These are phyloP conservation scores for Zonotrichia leucophrys DNA, from an alignment of 2,113 vertebrate species.

Conservation along the genomic window DNA sequence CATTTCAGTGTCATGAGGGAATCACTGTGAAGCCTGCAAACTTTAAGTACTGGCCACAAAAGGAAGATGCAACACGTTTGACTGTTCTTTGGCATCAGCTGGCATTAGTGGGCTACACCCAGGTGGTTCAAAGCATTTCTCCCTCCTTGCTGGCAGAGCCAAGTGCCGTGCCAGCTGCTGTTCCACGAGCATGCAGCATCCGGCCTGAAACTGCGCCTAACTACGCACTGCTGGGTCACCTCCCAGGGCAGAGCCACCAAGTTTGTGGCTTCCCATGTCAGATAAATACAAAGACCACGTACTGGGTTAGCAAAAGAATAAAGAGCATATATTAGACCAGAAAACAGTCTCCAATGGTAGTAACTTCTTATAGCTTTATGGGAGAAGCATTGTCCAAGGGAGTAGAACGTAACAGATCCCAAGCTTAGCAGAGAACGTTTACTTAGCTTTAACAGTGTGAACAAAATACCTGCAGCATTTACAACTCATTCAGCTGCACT, in stretches of 20 bases:
- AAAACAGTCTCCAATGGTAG: not conserved
- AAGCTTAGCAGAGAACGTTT: not conserved
- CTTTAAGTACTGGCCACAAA: not conserved
- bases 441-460: not conserved
- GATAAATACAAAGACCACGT: not conserved
- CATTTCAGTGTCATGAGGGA: not conserved
- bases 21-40: not conserved
- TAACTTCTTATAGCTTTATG: not conserved
- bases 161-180: accelerated
- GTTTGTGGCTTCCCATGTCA: not conserved
- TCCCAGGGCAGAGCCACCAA: not conserved
- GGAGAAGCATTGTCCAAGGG: not conserved
- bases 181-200: accelerated
- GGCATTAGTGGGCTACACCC: not conserved
- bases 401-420: not conserved
- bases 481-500: not conserved
- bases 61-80: not conserved
- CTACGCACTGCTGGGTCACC: accelerated
- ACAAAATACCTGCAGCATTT: not conserved
- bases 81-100: not conserved
- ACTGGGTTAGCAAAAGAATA: not conserved
- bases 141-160: accelerated
- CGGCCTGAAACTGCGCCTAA: accelerated
- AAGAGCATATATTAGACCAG: not conserved
- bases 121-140: not conserved